Conservation (phyloP, 2,888 invertebrate genomes). For the Alviniconcha strummeri region DNA sequence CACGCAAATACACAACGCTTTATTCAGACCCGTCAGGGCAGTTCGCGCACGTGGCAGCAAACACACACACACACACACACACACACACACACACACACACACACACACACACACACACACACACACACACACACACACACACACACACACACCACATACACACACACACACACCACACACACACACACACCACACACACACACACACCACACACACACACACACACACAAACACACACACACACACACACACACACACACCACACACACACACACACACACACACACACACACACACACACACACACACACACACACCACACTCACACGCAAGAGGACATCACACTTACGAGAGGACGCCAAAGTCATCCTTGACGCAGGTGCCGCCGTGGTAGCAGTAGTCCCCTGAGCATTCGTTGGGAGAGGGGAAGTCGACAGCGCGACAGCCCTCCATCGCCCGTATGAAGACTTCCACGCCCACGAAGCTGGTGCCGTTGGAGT, state of each 20-base stretch:
- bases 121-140: slow-evolving; percentile 6
- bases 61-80: slow-evolving; percentile 6
- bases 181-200: neutral
- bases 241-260: neutral
- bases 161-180: neutral
- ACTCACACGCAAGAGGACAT: neutral
- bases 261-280: slow-evolving; percentile 5
- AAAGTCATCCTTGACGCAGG: slow-evolving; percentile 81
- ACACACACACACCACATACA: neutral
- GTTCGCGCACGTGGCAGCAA: neutral
- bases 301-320: slow-evolving; percentile 1
- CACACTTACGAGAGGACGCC: slow-evolving; percentile 57
- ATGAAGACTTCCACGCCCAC: slow-evolving; percentile 97
- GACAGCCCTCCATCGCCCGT: slow-evolving; percentile 82
- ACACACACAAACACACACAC: neutral
- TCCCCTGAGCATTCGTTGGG: slow-evolving; percentile 84
- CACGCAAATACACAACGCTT: neutral
- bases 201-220: neutral
- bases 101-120: slow-evolving; percentile 14
- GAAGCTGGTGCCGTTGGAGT: slow-evolving; percentile 96
- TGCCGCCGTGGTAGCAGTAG: slow-evolving; percentile 93
- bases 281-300: slow-evolving; percentile 10
- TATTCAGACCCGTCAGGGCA: neutral
- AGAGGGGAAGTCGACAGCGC: slow-evolving; percentile 81
- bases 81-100: slow-evolving; percentile 13